Conservation (phyloP, 2,888 invertebrate species). For the Hemicrepidius hirtus region DNA sequence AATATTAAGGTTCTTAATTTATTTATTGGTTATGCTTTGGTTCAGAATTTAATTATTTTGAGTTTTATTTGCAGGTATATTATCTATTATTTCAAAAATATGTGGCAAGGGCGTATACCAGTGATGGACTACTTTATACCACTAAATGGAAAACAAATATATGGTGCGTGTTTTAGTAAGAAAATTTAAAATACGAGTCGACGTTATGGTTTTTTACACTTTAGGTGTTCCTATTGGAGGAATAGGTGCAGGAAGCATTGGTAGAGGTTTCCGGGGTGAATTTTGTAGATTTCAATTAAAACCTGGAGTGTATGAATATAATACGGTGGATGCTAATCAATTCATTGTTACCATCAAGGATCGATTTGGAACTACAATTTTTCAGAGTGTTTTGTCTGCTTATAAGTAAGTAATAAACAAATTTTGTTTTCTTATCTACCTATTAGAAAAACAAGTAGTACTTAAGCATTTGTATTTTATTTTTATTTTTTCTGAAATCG, state of each 20-base stretch:
- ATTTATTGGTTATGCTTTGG: background rate
- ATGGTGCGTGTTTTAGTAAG: slow-evolving; percentile 75
- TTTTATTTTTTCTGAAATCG: too few species aligned
- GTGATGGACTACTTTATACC: slow-evolving; percentile 88
- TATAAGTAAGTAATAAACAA: slow-evolving; percentile 77
- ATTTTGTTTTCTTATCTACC: background rate
- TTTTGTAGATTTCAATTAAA: slow-evolving; percentile 93
- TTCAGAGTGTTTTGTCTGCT: slow-evolving; percentile 86
- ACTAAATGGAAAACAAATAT: slow-evolving; percentile 86
- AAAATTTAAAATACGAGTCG: background rate
- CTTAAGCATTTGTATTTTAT: too few species aligned
- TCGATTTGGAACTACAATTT: slow-evolving; percentile 79
- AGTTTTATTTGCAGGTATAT: slow-evolving; percentile 78
- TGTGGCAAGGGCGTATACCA: slow-evolving; percentile 79
- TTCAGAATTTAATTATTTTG: slow-evolving; percentile 28
- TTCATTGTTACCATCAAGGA: slow-evolving; percentile 92
- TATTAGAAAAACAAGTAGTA: too few species aligned
- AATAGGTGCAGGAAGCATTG: slow-evolving; percentile 89
- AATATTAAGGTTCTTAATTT: slow-evolving; percentile 77
- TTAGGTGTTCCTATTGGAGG: slow-evolving; percentile 90
- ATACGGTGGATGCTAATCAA: slow-evolving; percentile 88
- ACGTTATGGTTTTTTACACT: slow-evolving; percentile 1
- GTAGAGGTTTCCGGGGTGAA: slow-evolving; percentile 93
- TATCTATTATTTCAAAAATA: slow-evolving; percentile 80
- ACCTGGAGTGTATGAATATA: slow-evolving; percentile 92